These are phyloP conservation scores for Urocitellus parryii DNA, from an alignment of 2,113 vertebrate genomes.

Conservation along the genomic window DNA sequence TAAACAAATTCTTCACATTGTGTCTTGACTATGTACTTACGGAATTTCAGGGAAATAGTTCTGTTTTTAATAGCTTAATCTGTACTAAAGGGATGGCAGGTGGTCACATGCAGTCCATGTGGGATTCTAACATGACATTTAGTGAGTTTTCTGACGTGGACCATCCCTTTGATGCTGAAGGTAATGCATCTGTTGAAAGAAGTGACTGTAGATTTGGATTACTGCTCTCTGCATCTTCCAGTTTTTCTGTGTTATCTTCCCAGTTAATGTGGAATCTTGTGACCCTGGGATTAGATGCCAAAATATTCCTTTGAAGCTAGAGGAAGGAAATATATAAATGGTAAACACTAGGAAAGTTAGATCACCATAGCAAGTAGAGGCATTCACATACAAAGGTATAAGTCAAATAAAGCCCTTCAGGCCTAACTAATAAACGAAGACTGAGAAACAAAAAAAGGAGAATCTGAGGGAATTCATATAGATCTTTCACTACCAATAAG, in stretches of 20 bases:
- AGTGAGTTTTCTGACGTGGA: conserved; percentile 91
- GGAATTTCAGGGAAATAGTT: conserved; percentile 88
- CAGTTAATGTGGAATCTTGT: conserved; percentile 93
- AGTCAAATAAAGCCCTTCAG: background rate
- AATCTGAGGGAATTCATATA: background rate
- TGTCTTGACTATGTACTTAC: conserved; percentile 87
- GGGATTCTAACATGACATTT: conserved; percentile 92
- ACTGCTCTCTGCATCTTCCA: conserved; percentile 91
- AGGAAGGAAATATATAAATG: conserved; percentile 73
- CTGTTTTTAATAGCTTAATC: conserved; percentile 88
- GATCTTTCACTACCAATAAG: background rate
- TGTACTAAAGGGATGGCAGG: conserved; percentile 83
- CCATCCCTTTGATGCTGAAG: conserved; percentile 92
- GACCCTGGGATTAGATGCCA: conserved; percentile 92
- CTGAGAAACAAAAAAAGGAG: conserved; percentile 12
- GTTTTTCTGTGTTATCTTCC: conserved; percentile 92
- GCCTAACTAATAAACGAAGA: background rate
- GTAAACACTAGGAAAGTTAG: conserved; percentile 47
- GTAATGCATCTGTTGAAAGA: conserved; percentile 90
- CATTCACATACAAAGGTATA: conserved; percentile 3
- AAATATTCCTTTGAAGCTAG: conserved; percentile 92
- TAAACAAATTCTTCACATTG: conserved; percentile 90
- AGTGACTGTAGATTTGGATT: conserved; percentile 91
- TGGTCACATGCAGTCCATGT: conserved; percentile 93
- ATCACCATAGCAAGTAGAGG: conserved; percentile 4